Conservation (phyloP, 2,113 vertebrate genomes). For the Centrocercus urophasianus region DNA sequence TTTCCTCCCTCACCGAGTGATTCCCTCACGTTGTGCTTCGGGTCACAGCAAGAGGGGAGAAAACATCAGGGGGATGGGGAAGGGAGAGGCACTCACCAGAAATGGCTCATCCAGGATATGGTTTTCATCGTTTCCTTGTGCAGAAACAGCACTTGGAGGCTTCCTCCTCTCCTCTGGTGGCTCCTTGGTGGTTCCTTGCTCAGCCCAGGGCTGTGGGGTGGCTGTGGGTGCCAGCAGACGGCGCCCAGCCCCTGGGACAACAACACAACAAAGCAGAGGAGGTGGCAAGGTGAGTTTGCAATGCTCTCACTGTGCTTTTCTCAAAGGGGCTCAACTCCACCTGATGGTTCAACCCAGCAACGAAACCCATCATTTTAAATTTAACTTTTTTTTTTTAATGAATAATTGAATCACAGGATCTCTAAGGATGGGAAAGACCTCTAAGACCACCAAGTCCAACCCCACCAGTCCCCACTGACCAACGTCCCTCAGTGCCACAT, state of each 20-base stretch:
- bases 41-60: background rate
- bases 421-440: too few species aligned
- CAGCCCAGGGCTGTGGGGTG: conserved; percentile 29
- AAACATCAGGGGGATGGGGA: background rate
- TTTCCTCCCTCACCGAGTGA: background rate
- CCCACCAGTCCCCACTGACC: too few species aligned
- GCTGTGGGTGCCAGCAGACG: conserved; percentile 76
- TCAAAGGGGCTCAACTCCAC: background rate
- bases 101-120: conserved; percentile 71
- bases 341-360: background rate
- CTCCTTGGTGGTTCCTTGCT: background rate
- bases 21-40: background rate
- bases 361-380: background rate
- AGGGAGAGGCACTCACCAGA: conserved; percentile 69
- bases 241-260: conserved; percentile 72
- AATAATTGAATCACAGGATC: too few species aligned
- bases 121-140: background rate
- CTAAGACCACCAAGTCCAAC: too few species aligned
- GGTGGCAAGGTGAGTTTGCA: too few species aligned
- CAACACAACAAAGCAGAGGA: rapidly evolving
- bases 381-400: too few species aligned
- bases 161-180: background rate
- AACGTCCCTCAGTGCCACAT: too few species aligned
- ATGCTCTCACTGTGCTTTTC: background rate
- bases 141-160: background rate